Evolutionary conservation across 2,797 vertebrate genomes (phyloP), one percentile per base, ranked within the genome.

Genomic region (Falco concolor): DNA sequence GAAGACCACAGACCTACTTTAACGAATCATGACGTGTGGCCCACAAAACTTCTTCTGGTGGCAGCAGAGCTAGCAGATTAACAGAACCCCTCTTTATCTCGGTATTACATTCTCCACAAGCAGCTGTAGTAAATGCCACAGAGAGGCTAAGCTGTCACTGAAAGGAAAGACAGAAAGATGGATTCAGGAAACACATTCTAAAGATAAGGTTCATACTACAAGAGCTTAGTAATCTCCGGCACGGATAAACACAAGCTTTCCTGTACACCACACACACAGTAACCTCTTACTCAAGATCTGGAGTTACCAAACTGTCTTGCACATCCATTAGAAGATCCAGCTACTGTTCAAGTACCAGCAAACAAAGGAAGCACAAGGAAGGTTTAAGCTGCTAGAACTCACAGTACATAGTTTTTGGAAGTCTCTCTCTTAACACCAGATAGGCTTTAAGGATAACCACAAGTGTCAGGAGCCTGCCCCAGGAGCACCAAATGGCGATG

Each of bases 151-250:
- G 90, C 90, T 90, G 91, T 87, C 96, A 89, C 81, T 47, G 78
- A 82, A 93, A 95, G 92, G 93, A 88, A 93, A 80, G 93, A 88
- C 75, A 93, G 93, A 96, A 79, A 95, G 93, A 95, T 72, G 91
- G 89, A 86, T 88, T 89, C 96, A 92, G 95, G 95, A 97, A 94
- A 89, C 79, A 78, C 89, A 44, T 87, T 94, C 94, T 94, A 60
- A 82, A 95, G 96, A 97, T 95, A 95, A 94, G 84, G 80, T 42
- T 94, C 30, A 10, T 94, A 47, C 91, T 91, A 63, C 68, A 76
- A 79, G 67, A 95, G 83, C 83, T 92, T 23, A 53, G 93, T 79
- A 94, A 95, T 79, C 88, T 94, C 88, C 1, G 24, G 93, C 63
- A 76, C 0, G 53, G 68, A 80, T 95, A 95, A 94, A 95, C 92